phyloP scores from a whole-genome alignment of 2,113 vertebrate species.

The Misgurnus mizolepis region DNA sequence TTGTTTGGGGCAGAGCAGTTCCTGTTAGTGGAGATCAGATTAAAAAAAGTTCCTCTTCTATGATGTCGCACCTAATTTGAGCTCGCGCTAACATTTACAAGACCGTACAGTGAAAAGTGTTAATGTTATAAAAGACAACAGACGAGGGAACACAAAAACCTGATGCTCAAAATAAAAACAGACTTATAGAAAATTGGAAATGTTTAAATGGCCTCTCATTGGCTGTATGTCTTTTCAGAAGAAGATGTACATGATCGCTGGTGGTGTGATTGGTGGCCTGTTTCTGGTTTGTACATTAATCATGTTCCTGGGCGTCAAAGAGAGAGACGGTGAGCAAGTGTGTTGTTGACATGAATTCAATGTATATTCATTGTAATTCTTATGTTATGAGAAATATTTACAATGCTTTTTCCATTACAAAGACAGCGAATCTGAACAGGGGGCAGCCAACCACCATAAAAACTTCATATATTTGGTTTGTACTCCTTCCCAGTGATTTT shows the following conservation, averaged over 20 bases:
- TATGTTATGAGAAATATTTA: background rate
- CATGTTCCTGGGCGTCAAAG: conserved; percentile 90
- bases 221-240: conserved; percentile 68
- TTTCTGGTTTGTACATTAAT: conserved; percentile 84
- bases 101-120: background rate
- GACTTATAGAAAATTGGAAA: background rate
- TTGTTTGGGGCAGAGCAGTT: conserved; percentile 71
- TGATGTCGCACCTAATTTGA: conserved; percentile 26
- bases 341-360: background rate
- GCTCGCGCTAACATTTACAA: background rate
- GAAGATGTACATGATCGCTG: conserved; percentile 88
- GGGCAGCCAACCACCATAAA: no score
- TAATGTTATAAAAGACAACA: background rate
- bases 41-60: conserved; percentile 29
- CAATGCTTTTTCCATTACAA: background rate
- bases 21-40: conserved; percentile 59
- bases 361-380: no score
- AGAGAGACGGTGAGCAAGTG: conserved; percentile 83
- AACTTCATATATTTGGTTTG: no score
- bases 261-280: conserved; percentile 81
- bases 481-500: no score
- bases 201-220: conserved; percentile 27
- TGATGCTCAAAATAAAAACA: background rate
- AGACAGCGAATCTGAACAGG: no score
- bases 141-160: background rate